Base-by-base conservation (phyloP, 2,888 invertebrate species). In the Euplexia lucipara region DNA sequence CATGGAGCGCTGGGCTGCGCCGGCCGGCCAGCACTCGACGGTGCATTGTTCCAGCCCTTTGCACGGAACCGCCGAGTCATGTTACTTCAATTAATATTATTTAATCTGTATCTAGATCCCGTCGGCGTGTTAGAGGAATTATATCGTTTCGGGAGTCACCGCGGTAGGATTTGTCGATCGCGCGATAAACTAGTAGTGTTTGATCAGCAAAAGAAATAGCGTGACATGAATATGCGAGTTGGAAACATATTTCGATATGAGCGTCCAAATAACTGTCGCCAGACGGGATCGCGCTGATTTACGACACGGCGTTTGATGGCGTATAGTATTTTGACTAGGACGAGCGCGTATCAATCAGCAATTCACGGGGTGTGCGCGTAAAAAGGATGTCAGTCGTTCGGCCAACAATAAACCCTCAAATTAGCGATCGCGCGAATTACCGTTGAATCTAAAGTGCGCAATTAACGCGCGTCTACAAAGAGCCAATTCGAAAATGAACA, bases 381-480 rank as follows among this genome's bases (percentile, higher is more conserved):
- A 91, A 91, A 88, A 92, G 91, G 90, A 91, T 92, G 91, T 92
- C 87, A 88, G 88, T 86, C 88, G 84, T 83, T 90, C 88, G 88
- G 86, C 82, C 86, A 89, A 92, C 92, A 91, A 92, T 93, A 92
- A 91, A 92, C 90, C 90, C 90, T 90, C 92, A 93, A 94, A 95
- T 95, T 94, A 94, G 93, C 90, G 90, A 88, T 81, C 90, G 88
- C 88, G 90, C 87, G 93, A 94, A 93, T 94, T 93, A 93, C 83
- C 87, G 86, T 88, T 94, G 95, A 95, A 95, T 95, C 91, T 86
- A 95, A 95, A 95, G 89, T 93, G 90, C 93, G 91, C 90, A 91
- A 94, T 95, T 94, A 93, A 90, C 88, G 88, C 88, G 87, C 91
- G 90, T 91, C 92, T 91, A 93, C 93, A 91, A 90, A 91, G 91